These are phyloP conservation scores for Ascidia mentula DNA, from an alignment of 23 tunicate species.

Conservation along the genomic window DNA sequence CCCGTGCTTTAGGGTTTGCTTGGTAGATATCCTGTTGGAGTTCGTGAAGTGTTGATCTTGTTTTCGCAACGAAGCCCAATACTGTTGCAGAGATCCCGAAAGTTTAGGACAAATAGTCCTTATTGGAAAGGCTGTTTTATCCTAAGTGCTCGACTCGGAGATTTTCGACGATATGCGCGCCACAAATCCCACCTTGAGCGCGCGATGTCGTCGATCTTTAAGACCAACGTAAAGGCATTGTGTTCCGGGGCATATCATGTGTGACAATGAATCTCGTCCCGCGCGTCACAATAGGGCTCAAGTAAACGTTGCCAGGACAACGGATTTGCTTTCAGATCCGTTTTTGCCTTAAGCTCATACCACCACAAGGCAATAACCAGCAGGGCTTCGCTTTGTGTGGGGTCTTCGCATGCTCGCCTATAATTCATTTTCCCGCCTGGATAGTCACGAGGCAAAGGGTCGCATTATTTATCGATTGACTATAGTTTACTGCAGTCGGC, in stretches of 20 bases:
- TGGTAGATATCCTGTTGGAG: no score
- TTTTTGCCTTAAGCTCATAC: neutral
- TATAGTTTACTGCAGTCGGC: no score
- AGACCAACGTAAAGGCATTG: constrained; percentile 1
- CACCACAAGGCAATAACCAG: neutral
- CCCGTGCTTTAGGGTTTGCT: no score
- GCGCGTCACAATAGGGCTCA: neutral
- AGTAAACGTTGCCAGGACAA: neutral
- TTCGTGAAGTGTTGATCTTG: no score
- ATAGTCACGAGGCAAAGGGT: neutral
- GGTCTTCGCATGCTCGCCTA: neutral
- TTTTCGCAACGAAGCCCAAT: no score
- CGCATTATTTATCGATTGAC: no score
- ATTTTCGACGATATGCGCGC: neutral
- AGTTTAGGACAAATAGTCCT: no score
- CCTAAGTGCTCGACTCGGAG: neutral
- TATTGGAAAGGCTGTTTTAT: no score
- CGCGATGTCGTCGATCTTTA: neutral
- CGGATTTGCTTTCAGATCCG: neutral
- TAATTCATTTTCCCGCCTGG: no score
- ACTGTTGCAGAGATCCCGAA: no score
- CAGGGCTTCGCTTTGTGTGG: constrained; percentile 3
- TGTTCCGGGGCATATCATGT: neutral
- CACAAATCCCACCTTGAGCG: neutral
- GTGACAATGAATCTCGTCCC: neutral